Base-by-base conservation (phyloP, 1,140 invertebrate genomes). In the Diorhabda carinulata region DNA sequence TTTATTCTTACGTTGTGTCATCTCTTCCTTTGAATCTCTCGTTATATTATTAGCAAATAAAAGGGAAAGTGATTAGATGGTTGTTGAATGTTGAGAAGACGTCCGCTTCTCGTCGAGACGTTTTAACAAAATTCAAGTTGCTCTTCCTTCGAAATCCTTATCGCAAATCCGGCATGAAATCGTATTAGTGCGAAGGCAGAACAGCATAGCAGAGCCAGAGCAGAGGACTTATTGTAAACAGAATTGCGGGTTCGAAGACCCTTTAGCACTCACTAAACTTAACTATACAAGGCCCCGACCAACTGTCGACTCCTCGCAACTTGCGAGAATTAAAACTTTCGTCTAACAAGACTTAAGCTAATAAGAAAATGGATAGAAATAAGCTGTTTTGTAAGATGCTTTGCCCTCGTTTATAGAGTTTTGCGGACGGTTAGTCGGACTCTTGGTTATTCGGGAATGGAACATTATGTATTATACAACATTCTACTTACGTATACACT, bases 271-370 rank as follows among this genome's bases (percentile, higher is more conserved):
- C 79, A 74, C 80, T 82, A 82, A 79, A 77, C 73, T 76, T 74
- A 80, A 78, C 76, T 81, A 75, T 82, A 78, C 79, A 72, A 80
- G 80, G 78, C 47, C 47, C 47, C 47, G 47, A 52, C 82, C 72
- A 71, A 78, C 79, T 78, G 78, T 82, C 81, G 80, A 83, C 84
- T 83, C 81, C 81, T 83, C 84, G 76, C 79, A 82, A 82, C 76
- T 81, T 81, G 78, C 76, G 76, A 80, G 83, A 84, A 84, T 84
- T 84, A 83, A 84, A 85, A 84, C 83, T 84, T 84, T 81, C 77
- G 78, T 83, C 83, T 83, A 83, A 84, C 81, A 82, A 80, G 80
- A 80, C 79, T 82, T 82, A 82, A 81, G 80, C 80, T 81, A 80
- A 80, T 80, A 80, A 80, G 78, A 80, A 80, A 79, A 77, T 78